Evolutionary conservation across 2,797 vertebrate genomes (phyloP), one percentile per base, ranked within the genome.

Genomic region (Oceanodroma leucorhoa): DNA sequence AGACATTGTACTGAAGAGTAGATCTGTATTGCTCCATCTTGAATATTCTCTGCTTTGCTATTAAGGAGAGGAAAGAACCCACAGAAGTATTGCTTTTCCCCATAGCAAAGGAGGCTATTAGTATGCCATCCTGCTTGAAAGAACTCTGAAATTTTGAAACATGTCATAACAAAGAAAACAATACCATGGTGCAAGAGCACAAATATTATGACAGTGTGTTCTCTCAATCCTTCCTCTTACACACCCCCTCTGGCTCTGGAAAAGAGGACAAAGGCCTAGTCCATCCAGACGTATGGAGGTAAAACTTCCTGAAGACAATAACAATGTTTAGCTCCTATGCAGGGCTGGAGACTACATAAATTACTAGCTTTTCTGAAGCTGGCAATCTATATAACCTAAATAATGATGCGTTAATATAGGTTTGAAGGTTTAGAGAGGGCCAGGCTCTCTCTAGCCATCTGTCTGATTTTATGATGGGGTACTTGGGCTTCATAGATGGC

Each of bases 101-200:
- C n/a, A 55, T 36, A 78, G 82, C 93, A 83, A 86, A 73, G 66
- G 43, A 91, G 73, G 26, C 9, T 94, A 58, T 93, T 96, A 81
- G 43, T 55, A 21, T 29, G 55, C 61, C 62, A 53, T 41, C 19
- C 48, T 57, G 43, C 66, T 82, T 93, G 83, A 94, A 90, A 94
- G 89, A 77, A 51, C 40, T 89, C 58, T 7, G 89, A 79, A 69
- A 67, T 88, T 80, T 90, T 94, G 93, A 89, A 94, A 90, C 27
- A 32, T 51, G 48, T 82, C 80, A 80, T 60, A 93, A 94, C 27
- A 81, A 89, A 75, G 70, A 84, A 89, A 94, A 79, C 88, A 96
- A 84, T 11, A 36, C 53, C 20, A 18, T 94, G 94, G 81, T 95
- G 96, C 86, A 96, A 95, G 77, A 96, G 77, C 53, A 43, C 48